These are phyloP conservation scores for Meandrina meandrites DNA, from an alignment of 92 coral and sea anemone genomes.

Conservation along the genomic window DNA sequence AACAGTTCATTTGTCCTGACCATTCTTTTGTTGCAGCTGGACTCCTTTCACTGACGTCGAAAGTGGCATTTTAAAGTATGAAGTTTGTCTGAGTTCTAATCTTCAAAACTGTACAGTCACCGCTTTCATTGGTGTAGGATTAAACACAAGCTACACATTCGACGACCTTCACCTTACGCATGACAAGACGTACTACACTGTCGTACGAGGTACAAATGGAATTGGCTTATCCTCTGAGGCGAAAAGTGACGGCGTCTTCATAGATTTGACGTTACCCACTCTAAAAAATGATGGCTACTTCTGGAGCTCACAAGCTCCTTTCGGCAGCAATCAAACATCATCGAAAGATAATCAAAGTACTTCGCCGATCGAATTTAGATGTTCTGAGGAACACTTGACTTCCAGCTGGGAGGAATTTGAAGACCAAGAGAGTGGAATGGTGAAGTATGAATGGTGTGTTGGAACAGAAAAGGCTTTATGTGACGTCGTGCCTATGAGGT, in stretches of 20 bases:
- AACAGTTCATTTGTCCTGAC: background rate
- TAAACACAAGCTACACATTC: slow-evolving; percentile 45
- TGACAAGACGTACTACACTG: slow-evolving; percentile 59
- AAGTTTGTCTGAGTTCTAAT: slow-evolving; percentile 64
- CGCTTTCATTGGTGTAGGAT: slow-evolving; percentile 48
- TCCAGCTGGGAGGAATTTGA: slow-evolving; percentile 67
- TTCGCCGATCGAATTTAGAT: slow-evolving; percentile 31
- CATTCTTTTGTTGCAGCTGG: slow-evolving; percentile 55
- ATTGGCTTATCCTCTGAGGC: slow-evolving; percentile 58
- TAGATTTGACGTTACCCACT: slow-evolving; percentile 69
- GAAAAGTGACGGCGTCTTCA: slow-evolving; percentile 55
- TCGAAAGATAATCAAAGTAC: background rate
- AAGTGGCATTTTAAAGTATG: slow-evolving; percentile 71
- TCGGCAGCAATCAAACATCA: slow-evolving; percentile 27
- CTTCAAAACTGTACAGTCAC: slow-evolving; percentile 60
- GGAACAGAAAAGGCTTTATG: slow-evolving; percentile 71
- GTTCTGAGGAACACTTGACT: slow-evolving; percentile 51
- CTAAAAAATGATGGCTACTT: background rate
- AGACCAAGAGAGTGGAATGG: slow-evolving; percentile 68
- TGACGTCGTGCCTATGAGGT: slow-evolving; percentile 52
- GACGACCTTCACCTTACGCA: slow-evolving; percentile 60
- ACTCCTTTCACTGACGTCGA: slow-evolving; percentile 67
- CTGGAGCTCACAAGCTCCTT: background rate
- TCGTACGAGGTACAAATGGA: slow-evolving; percentile 72
- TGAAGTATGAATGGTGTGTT: slow-evolving; percentile 78